Evolutionary conservation across 2,888 invertebrate genomes (phyloP).

Genomic region (Formica aserva): DNA sequence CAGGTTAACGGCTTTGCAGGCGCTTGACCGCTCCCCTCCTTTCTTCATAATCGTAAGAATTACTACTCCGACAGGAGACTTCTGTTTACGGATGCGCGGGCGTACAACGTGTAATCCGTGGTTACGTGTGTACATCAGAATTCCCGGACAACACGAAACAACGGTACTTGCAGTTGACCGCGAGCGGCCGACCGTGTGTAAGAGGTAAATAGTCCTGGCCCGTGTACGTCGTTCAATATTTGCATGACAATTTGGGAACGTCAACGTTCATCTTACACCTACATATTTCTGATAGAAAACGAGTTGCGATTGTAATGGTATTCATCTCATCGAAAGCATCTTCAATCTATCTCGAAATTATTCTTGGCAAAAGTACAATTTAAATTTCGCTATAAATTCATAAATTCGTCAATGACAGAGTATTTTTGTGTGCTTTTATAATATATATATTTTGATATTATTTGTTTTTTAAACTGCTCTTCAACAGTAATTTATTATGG

Average conservation of each 20-base stretch:
- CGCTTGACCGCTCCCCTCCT: constrained; percentile 57
- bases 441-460: not conserved
- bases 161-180: constrained; percentile 81
- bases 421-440: not conserved
- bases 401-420: not conserved
- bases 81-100: constrained; percentile 49
- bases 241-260: constrained; percentile 67
- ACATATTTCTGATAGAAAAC: constrained; percentile 14
- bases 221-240: constrained; percentile 69
- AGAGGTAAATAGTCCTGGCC: constrained; percentile 77
- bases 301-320: not conserved
- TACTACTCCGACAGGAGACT: constrained; percentile 44
- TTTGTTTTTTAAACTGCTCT: not conserved
- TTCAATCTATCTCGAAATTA: not conserved
- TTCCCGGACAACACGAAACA: constrained; percentile 61
- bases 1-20: constrained; percentile 60
- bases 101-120: constrained; percentile 46
- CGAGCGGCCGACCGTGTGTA: constrained; percentile 77
- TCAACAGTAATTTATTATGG: not conserved
- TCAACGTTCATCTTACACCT: constrained; percentile 35
- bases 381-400: not conserved
- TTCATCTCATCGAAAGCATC: not conserved
- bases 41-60: constrained; percentile 62
- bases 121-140: constrained; percentile 42
- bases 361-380: not conserved